These are phyloP conservation scores for Pachycephus smyrnensis DNA, from an alignment of 2,888 invertebrate genomes.

Conservation along the genomic window DNA sequence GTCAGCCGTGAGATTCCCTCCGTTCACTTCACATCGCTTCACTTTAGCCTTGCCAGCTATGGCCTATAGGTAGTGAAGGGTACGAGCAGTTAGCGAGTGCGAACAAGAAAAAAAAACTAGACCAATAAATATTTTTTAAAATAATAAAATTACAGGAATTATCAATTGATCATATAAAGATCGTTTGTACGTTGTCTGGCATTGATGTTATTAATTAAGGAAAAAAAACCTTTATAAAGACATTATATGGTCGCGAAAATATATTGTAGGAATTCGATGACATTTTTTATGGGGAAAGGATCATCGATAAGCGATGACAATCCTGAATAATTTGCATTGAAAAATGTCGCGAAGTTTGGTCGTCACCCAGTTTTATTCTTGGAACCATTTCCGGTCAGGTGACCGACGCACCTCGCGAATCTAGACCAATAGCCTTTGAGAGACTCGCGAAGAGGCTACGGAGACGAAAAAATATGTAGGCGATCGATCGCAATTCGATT, in stretches of 20 bases:
- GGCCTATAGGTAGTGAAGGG: not conserved
- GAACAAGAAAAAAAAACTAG: slow-evolving; percentile 17
- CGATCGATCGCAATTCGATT: not conserved
- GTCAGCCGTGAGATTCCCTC: slow-evolving; percentile 65
- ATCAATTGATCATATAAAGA: no score
- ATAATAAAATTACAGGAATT: not conserved
- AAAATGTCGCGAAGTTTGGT: not conserved
- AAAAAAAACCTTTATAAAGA: no score
- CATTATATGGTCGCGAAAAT: not conserved
- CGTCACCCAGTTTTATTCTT: not conserved
- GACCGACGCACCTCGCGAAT: slow-evolving; percentile 1
- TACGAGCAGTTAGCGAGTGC: slow-evolving; percentile 22
- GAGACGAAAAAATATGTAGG: slow-evolving; percentile 5
- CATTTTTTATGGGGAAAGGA: not conserved
- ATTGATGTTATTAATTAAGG: not conserved
- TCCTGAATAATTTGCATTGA: not conserved
- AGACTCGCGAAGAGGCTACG: slow-evolving; percentile 12
- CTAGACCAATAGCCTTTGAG: slow-evolving; percentile 11
- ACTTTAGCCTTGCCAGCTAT: slow-evolving; percentile 44
- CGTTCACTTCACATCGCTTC: slow-evolving; percentile 48
- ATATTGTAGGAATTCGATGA: not conserved
- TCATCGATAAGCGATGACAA: not conserved
- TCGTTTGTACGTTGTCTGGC: no score
- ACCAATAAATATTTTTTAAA: not conserved
- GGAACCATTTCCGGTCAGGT: not conserved